Evolutionary conservation across 1,140 invertebrate genomes (phyloP), one percentile per base, ranked within the genome.

Genomic region (Leptinotarsa texana): DNA sequence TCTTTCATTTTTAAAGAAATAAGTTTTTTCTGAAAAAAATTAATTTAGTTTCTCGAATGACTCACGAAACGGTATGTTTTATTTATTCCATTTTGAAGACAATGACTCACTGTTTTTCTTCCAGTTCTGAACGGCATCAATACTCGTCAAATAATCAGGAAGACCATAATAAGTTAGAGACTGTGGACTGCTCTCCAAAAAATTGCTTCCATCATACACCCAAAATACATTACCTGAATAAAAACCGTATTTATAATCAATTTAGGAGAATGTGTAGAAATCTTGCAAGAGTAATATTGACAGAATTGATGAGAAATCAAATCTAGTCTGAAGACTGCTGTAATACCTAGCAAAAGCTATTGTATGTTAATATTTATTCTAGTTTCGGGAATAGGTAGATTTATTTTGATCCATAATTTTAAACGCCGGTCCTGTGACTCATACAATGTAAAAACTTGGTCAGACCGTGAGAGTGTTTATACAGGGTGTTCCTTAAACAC

Each of bases 121-220:
- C 87, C 92, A 93, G 17, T 89, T 84, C 83, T 93, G 90, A 3
- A 89, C 92, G 2, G 92, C 92, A 83, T 93, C 92, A 21, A 95
- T 85, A 75, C 88, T 87, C n/a, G 89, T 84, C 1, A 94, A 82
- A 77, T 88, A 86, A 2, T 84, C 73, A 2, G 93, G 91, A 8
- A 95, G 85, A 4, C 89, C 89, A 78, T 91, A 89, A 73, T 90
- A 86, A 0, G 87, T 87, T 2, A 94, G 77, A 49, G 88, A 83
- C 76, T 87, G 79, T 80, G 89, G 89, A 83, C 87, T 87, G 77
- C 87, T 84, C 78, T 88, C 84, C 69, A 90, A 82, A 48, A 91
- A 87, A 33, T 87, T 85, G 42, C 89, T 86, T 2, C 90, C 89
- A 80, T 90, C 86, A 84, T 90, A 93, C 47, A 91, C 87, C 91